These are phyloP conservation scores for Xenus cinereus DNA, from an alignment of 2,113 vertebrate genomes.

Conservation along the genomic window DNA sequence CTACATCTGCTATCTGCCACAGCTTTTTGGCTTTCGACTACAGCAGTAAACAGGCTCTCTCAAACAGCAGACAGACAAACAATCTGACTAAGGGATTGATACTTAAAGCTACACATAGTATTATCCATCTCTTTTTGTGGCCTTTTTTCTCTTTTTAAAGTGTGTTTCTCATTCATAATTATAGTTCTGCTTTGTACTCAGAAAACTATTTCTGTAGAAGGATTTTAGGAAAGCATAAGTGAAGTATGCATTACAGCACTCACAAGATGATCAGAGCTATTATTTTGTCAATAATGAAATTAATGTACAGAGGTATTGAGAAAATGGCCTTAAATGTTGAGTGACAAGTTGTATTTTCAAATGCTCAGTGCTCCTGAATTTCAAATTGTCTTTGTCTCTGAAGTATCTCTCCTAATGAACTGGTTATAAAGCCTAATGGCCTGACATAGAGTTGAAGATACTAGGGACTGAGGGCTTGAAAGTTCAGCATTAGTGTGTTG, in stretches of 20 bases:
- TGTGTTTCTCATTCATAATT: background rate
- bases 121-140: background rate
- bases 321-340: background rate
- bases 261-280: background rate
- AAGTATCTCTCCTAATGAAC: background rate
- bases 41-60: constrained; percentile 19
- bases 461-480: background rate
- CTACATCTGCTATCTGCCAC: constrained; percentile 74
- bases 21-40: background rate
- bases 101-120: background rate
- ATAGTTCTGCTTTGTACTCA: background rate
- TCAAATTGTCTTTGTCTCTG: background rate
- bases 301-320: background rate
- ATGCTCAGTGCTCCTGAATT: background rate
- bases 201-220: background rate
- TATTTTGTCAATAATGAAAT: background rate
- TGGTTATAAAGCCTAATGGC: background rate
- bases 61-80: constrained; percentile 14
- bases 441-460: background rate
- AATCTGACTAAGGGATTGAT: background rate
- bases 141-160: background rate
- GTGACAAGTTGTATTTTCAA: background rate
- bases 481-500: background rate
- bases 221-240: background rate
- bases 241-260: background rate